These are phyloP conservation scores for Nothoprocta perdicaria DNA, from an alignment of 2,113 vertebrate genomes.

Conservation along the genomic window DNA sequence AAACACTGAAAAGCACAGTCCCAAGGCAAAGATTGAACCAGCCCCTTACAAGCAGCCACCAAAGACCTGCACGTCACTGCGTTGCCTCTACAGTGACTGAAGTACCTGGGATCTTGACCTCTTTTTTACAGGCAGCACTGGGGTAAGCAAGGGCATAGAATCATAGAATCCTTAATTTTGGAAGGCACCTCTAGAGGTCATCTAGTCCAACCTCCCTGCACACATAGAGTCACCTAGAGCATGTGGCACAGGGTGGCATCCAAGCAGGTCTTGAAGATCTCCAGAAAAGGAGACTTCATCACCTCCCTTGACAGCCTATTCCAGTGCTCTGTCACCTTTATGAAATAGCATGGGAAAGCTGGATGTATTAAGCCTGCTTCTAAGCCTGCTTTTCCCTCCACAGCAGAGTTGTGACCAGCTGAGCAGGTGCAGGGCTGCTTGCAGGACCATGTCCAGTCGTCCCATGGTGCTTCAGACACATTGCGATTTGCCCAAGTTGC, in stretches of 20 bases:
- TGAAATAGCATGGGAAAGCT: not conserved
- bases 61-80: not conserved
- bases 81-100: not conserved
- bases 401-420: accelerated
- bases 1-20: not conserved
- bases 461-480: not conserved
- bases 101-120: not conserved
- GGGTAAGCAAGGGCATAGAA: not conserved
- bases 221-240: no score
- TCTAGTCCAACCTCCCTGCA: no score
- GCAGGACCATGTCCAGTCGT: not conserved
- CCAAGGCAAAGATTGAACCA: not conserved
- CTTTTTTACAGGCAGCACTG: not conserved
- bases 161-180: no score
- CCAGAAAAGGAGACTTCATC: no score
- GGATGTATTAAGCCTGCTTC: not conserved
- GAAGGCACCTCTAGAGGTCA: no score
- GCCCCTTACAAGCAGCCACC: not conserved
- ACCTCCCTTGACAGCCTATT: no score
- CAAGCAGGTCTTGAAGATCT: no score
- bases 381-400: not conserved
- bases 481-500: not conserved
- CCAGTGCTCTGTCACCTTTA: no score
- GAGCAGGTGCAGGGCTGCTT: accelerated
- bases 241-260: no score